Evolutionary conservation across 2,797 vertebrate species (phyloP).

Genomic region (Lithobates pipiens): DNA sequence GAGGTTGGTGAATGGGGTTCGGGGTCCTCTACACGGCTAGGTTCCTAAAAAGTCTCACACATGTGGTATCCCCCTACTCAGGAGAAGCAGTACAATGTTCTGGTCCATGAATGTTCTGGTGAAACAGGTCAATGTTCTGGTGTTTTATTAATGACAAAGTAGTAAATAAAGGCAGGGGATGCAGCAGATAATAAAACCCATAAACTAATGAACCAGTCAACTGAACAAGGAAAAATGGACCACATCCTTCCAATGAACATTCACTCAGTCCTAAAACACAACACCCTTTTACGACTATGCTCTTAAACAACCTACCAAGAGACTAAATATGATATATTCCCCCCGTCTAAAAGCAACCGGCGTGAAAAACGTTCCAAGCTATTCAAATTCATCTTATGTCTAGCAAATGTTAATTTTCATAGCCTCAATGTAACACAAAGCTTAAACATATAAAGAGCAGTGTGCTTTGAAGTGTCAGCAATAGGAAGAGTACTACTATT

Average conservation of each 20-base stretch:
- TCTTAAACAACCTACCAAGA: background rate
- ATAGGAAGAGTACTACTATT: too few relatives aligned
- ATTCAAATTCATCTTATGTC: constrained; percentile 4
- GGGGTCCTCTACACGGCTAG: too few relatives aligned
- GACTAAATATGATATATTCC: constrained; percentile 24
- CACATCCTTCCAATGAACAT: constrained; percentile 4
- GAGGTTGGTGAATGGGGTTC: too few relatives aligned
- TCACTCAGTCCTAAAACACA: background rate
- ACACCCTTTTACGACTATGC: constrained; percentile 12
- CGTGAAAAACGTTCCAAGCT: constrained; percentile 8
- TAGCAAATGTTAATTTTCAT: constrained; percentile 24
- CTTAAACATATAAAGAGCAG: too few relatives aligned
- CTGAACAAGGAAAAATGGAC: background rate
- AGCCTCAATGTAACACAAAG: background rate
- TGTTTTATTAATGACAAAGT: too few relatives aligned
- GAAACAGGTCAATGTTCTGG: too few relatives aligned
- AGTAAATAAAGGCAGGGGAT: background rate
- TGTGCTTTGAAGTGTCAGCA: too few relatives aligned
- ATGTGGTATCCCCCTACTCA: too few relatives aligned
- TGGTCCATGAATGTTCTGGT: too few relatives aligned
- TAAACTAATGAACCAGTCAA: background rate
- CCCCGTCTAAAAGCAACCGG: background rate
- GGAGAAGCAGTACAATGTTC: too few relatives aligned
- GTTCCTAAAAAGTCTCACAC: too few relatives aligned
- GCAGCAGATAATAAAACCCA: background rate